Evolutionary conservation across 2,113 vertebrate species (phyloP).

Genomic region (Cochlearius cochlearius): DNA sequence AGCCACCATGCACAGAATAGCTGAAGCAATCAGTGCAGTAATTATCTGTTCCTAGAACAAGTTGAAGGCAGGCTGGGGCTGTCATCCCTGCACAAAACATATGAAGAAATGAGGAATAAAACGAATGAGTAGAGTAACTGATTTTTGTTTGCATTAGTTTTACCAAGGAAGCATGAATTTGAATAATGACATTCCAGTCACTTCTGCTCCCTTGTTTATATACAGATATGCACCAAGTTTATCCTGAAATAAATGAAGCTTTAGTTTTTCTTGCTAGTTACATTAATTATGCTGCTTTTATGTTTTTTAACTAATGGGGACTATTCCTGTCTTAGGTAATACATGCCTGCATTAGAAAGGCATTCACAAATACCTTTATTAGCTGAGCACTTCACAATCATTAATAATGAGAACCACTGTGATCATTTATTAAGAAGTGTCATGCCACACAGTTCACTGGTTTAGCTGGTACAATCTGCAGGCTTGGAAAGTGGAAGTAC

Average conservation of each 20-base stretch:
- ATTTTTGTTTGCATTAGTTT: neutral
- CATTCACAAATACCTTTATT: neutral
- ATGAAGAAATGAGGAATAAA: neutral
- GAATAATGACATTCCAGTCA: slow-evolving; percentile 15
- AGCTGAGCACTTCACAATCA: neutral
- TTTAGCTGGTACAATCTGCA: neutral
- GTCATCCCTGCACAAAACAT: neutral
- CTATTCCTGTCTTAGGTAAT: neutral
- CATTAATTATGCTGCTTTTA: neutral
- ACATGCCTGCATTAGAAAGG: neutral
- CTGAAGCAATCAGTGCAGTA: neutral
- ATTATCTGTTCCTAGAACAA: neutral
- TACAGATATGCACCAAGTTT: neutral
- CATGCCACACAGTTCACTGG: neutral
- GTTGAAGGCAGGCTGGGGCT: neutral
- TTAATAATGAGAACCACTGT: neutral
- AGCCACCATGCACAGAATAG: neutral
- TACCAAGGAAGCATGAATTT: neutral
- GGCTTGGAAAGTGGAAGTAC: neutral
- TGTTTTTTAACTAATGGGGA: neutral
- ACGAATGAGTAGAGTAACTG: neutral
- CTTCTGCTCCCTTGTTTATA: neutral
- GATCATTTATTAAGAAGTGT: neutral
- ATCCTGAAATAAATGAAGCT: neutral
- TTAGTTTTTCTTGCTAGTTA: neutral